Evolutionary conservation across 2,113 vertebrate species (phyloP), one percentile per base, ranked within the genome.

Genomic region (Lepisosteus oculatus): DNA sequence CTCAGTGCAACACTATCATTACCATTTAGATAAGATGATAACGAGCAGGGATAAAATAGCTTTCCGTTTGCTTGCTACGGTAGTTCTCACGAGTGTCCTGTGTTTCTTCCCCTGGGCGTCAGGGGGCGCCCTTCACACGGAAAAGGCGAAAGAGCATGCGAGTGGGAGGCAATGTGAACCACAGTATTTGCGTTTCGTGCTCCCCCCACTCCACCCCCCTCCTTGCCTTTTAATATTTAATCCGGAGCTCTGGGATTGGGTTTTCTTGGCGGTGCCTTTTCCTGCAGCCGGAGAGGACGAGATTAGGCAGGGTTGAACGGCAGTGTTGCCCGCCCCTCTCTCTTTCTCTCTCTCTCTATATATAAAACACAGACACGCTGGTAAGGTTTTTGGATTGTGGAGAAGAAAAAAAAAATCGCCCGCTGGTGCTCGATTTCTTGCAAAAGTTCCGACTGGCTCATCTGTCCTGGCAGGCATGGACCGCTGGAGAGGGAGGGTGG

Each of bases 401-500:
- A 29, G 29, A 29, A 29, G 29, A 29, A 29, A 59, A 59, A 59
- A 4, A 59, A 59, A 59, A 6, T 12, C 56, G 11, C 55, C n/a
- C 17, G 5, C 54, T 12, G 6, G 12, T 14, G 29, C 17, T 56
- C 9, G 65, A 9, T 29, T 29, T 17, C 13, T 65, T 14, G 64
- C 8, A n/a, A 65, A 70, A 29, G 61, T 64, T 59, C 14, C 59
- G 59, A 11, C 8, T 44, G 55, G 43, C 42, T 55, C 15, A 14
- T 17, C 61, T 55, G 65, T 45, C 42, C 55, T 11, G 51, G 51
- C 15, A 15, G 73, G 73, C 75, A 97, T 97, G 96, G 94, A 97
- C 90, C 93, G 95, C 76, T 98, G 95, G 95, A 88, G 85, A 77
- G 93, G 90, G 78, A 93, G 96, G 76, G 93, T 97, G 78, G 96